phyloP scores from a whole-genome alignment of 2,888 invertebrate genomes.

The Mythimna albipuncta region DNA sequence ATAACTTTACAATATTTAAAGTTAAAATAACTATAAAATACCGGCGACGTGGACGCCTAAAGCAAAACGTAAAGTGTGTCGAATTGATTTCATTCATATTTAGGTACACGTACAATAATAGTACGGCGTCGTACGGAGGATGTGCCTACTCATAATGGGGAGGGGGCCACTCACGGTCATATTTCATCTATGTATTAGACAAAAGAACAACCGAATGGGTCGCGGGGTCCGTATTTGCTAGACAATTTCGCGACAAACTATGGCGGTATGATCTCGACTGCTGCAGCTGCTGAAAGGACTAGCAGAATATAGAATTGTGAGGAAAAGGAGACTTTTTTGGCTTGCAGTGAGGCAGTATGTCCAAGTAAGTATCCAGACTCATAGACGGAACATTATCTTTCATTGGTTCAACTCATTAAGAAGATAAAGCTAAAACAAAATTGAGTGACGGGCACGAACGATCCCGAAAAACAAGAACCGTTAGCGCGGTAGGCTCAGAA shows the following conservation, averaged over 20 bases:
- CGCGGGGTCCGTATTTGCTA: no score
- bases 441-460: no score
- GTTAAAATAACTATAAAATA: slow-evolving; percentile 7
- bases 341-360: neutral
- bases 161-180: slow-evolving; percentile 17
- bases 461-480: no score
- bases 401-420: neutral
- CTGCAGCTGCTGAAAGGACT: neutral
- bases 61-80: slow-evolving; percentile 40
- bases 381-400: neutral
- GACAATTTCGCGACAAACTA: no score
- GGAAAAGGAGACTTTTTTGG: neutral
- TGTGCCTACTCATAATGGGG: slow-evolving; percentile 10
- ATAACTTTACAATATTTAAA: slow-evolving; percentile 8
- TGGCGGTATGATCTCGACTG: neutral
- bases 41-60: neutral
- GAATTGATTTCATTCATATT: slow-evolving; percentile 58
- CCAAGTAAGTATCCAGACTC: no score
- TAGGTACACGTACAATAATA: slow-evolving; percentile 48
- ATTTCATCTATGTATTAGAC: neutral
- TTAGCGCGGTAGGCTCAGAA: no score
- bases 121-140: slow-evolving; percentile 38
- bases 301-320: neutral
- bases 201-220: slow-evolving; percentile 2
- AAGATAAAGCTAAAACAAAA: no score